Conservation (phyloP, 30 jellyfish, hydroid and myxozoan species). For the Aurelia aurita region DNA sequence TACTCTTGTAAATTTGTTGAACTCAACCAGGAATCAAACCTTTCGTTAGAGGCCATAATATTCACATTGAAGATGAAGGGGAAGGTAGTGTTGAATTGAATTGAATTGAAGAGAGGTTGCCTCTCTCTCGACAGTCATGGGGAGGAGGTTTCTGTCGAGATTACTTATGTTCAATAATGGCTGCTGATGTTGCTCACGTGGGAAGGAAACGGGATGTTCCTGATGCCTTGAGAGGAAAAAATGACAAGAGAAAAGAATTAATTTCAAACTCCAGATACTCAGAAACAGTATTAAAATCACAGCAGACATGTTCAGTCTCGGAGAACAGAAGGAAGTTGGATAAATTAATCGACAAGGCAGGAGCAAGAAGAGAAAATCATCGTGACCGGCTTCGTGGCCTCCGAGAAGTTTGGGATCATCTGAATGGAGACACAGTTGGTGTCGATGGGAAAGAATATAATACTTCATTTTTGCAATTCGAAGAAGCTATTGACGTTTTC, state of each 20-base stretch:
- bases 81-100: too few relatives aligned
- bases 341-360: too few relatives aligned
- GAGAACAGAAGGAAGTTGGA: slow-evolving; percentile 3
- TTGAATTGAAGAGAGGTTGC: too few relatives aligned
- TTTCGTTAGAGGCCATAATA: slow-evolving; percentile 8
- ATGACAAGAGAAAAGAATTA: slow-evolving; percentile 21
- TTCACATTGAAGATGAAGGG: too few relatives aligned
- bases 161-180: slow-evolving; percentile 20
- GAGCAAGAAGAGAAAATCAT: background rate
- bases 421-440: slow-evolving; percentile 29
- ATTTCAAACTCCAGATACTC: slow-evolving; percentile 24
- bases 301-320: slow-evolving; percentile 5
- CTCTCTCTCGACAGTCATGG: too few relatives aligned
- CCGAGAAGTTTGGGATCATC: slow-evolving; percentile 19
- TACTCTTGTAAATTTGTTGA: slow-evolving; percentile 31
- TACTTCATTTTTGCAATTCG: slow-evolving; percentile 30
- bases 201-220: slow-evolving; percentile 4
- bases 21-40: slow-evolving; percentile 26
- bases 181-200: slow-evolving; percentile 16
- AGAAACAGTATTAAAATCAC: slow-evolving; percentile 24
- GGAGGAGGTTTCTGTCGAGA: background rate
- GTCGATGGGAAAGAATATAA: slow-evolving; percentile 30
- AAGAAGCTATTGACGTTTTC: slow-evolving; percentile 28
- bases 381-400: slow-evolving; percentile 8
- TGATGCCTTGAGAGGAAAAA: slow-evolving; percentile 25